Evolutionary conservation across 2,113 vertebrate genomes (phyloP), one percentile per base, ranked within the genome.

Genomic region (Condylura cristata): DNA sequence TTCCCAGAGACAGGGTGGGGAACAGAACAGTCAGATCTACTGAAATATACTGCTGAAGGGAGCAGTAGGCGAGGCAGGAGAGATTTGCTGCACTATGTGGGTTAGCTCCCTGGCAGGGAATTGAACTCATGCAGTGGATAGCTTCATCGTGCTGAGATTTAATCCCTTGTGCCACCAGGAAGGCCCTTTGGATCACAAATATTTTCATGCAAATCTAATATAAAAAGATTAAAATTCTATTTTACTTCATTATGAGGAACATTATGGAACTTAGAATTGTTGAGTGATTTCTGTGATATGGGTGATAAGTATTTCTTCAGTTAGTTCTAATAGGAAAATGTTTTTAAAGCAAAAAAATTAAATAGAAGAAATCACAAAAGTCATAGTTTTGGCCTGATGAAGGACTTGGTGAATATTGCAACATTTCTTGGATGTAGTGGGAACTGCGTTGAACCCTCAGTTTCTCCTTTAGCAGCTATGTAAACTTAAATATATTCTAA

Each of bases 281-380:
- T 83, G 28, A 74, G 68, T 68, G 17, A n/a, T 87, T 93, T 93
- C 70, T 92, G n/a, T 89, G 51, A 80, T 84, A 65, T n/a, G 70
- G 28, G 30, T 80, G 30, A 78, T 72, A n/a, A 90, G 53, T 30
- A 71, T 48, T 2, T 26, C n/a, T 70, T 8, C 39, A 22, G n/a
- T 53, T 87, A 81, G 1, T 75, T 56, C 30, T 86, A 93, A 61
- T 56, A 17, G 18, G 61, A 94, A 94, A 65, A 32, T 70, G 0
- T 28, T 71, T 81, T 53, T 76, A 44, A 91, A 90, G 14, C 9
- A 5, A n/a, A n/a, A n/a, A n/a, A n/a, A n/a, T n/a, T 91, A 65
- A 84, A n/a, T 85, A 44, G 12, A 86, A 76, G 60, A 75, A 79
- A 68, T 4, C 18, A 65, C 34, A 37, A 72, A 85, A 61, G 9